Evolutionary conservation across 1,140 invertebrate genomes (phyloP), one percentile per base, ranked within the genome.

Genomic region (Stratiolaelaps scimitus): DNA sequence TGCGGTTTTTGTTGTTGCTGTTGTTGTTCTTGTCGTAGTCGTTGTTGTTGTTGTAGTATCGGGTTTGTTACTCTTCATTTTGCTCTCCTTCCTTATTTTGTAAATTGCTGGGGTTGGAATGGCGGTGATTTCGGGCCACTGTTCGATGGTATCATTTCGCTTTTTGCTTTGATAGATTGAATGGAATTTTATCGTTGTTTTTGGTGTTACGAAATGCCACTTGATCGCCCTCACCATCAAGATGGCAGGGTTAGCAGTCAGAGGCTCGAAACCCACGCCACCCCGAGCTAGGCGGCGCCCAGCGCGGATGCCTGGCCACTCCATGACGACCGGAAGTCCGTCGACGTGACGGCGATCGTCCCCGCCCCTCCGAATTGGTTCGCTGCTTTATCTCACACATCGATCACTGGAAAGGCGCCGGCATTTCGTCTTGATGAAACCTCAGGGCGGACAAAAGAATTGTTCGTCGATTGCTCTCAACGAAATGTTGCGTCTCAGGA

Each of bases 301-400:
- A 40, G 34, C 34, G 34, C 34, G 34, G 34, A 10, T 40, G 34
- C 34, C 34, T 40, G 34, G 34, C 34, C 34, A 40, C 34, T 40
- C 34, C 34, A 40, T 40, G 34, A 40, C 34, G 34, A 40, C 10
- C 34, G 34, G 10, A 40, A 4, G 53, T 60, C 15, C 53, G 53
- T 29, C 26, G 15, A 15, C 15, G 23, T 15, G 34, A 60, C 17
- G 26, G 26, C 15, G 26, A 29, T 60, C 13, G 1, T 34, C 53
- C n/a, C n/a, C 53, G 20, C 53, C 15, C 47, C 53, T 2, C 17
- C 53, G 4, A 23, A 60, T 26, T 60, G 26, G 23, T 60, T 60
- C 23, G 23, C 53, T 60, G 53, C 23, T 60, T 26, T 60, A 60
- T 60, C 53, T 60, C 53, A 60, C 23, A 60, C 53, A 60, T 20